A percentile compares a stretch with the other conserved stretches of the same genome.
phyloP scores from a whole-genome alignment of 2,797 vertebrate genomes.

The Melanogrammus aeglefinus region DNA sequence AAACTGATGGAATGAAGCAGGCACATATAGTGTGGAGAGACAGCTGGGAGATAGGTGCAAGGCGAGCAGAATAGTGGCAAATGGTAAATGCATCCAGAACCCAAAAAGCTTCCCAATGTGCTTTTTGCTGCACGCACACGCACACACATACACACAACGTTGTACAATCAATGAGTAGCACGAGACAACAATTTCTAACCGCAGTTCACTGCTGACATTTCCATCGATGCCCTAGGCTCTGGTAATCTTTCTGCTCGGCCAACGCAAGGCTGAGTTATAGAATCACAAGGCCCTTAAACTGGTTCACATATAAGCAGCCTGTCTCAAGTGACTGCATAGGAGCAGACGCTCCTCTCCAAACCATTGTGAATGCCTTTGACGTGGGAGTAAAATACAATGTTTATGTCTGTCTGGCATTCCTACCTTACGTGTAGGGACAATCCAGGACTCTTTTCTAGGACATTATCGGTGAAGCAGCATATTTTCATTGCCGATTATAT shows the following conservation, averaged over 20 bases:
- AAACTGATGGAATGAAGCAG: not conserved
- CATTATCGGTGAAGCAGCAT: not conserved
- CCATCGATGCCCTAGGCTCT: not conserved
- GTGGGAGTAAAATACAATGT: no score
- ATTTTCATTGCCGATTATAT: not conserved
- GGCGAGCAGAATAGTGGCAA: constrained; percentile 16
- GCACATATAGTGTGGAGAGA: constrained; percentile 14
- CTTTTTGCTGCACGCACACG: not conserved
- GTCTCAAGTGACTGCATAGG: no score
- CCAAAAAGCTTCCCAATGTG: constrained; percentile 25
- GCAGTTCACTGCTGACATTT: not conserved
- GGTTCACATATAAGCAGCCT: no score
- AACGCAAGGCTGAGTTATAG: not conserved
- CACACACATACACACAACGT: constrained; percentile 7
- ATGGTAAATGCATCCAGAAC: constrained; percentile 30
- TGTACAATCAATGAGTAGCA: not conserved
- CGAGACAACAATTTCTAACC: not conserved
- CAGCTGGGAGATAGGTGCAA: not conserved
- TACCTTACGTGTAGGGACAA: no score
- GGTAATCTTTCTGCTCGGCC: not conserved
- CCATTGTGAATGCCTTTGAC: no score
- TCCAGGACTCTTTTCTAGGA: no score
- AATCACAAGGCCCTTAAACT: no score
- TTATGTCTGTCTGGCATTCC: no score
- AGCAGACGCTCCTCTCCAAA: no score